These are phyloP conservation scores for Aviceda subcristata DNA, from an alignment of 2,113 vertebrate genomes.

Conservation along the genomic window DNA sequence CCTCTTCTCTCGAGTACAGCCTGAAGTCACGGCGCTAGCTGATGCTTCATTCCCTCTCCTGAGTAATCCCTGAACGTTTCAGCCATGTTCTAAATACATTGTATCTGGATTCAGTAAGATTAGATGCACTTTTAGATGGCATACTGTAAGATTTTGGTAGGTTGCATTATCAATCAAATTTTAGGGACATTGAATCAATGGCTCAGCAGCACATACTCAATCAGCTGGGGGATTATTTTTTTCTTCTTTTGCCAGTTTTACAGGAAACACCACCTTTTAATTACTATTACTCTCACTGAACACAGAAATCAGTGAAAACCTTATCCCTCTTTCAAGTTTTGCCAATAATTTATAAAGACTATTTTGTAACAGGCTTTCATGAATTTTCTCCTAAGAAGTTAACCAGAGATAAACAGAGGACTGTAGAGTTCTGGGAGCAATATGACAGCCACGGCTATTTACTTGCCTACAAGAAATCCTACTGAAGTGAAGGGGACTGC, in stretches of 20 bases:
- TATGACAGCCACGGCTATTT: neutral
- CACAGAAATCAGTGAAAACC: neutral
- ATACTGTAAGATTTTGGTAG: neutral
- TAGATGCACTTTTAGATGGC: neutral
- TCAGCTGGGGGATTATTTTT: neutral
- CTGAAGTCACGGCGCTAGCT: neutral
- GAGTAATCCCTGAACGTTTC: neutral
- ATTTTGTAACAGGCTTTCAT: neutral
- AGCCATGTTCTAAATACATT: neutral
- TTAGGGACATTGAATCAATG: neutral
- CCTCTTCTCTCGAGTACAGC: neutral
- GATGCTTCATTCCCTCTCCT: neutral
- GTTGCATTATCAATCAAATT: neutral
- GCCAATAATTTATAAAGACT: neutral
- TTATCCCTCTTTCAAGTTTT: neutral
- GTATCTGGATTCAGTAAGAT: neutral
- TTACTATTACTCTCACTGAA: neutral
- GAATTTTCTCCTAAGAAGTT: neutral
- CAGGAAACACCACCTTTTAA: neutral
- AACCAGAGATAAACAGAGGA: neutral
- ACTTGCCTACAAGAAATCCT: neutral
- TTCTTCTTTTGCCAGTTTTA: neutral
- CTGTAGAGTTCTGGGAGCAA: neutral
- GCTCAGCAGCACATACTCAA: fast-evolving
- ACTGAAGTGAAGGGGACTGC: neutral